Evolutionary conservation across 2,888 invertebrate species (phyloP).

Genomic region (Dasysyrphus albostriatus): DNA sequence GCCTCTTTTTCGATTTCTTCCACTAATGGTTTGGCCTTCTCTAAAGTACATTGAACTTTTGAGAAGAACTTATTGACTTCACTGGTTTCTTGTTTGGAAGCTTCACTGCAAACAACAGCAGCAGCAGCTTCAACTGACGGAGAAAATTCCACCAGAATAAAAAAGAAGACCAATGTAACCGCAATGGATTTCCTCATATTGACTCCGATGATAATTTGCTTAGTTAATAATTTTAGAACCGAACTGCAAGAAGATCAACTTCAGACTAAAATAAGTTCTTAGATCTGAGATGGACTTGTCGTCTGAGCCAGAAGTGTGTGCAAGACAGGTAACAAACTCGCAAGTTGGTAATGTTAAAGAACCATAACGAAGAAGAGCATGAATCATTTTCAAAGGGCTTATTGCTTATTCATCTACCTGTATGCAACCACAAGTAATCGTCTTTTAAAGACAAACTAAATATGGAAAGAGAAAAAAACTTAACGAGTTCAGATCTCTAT

Average conservation of each 20-base stretch:
- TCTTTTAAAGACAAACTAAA: not conserved
- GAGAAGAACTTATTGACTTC: slow-evolving; percentile 80
- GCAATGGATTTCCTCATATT: slow-evolving; percentile 56
- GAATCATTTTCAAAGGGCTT: slow-evolving; percentile 14
- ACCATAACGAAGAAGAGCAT: not conserved
- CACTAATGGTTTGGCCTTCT: slow-evolving; percentile 81
- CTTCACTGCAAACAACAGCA: slow-evolving; percentile 28
- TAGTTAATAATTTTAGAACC: slow-evolving; percentile 9
- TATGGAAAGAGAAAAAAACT: not conserved
- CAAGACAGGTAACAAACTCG: not conserved
- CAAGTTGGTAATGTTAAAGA: not conserved
- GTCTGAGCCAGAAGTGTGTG: not conserved
- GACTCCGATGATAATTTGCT: not conserved
- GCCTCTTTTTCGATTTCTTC: slow-evolving; percentile 81
- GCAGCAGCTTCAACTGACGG: slow-evolving; percentile 26
- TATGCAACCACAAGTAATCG: not conserved
- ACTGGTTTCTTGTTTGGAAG: slow-evolving; percentile 71
- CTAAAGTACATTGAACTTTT: slow-evolving; percentile 80
- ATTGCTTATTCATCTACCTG: not conserved
- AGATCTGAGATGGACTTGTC: not conserved
- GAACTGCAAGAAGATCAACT: slow-evolving; percentile 56
- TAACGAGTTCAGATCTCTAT: not conserved
- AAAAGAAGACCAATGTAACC: slow-evolving; percentile 36
- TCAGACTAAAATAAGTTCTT: slow-evolving; percentile 65
- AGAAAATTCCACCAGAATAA: slow-evolving; percentile 24